phyloP scores from a whole-genome alignment of 2,113 vertebrate genomes.

The Gallinago paraguaiae region DNA sequence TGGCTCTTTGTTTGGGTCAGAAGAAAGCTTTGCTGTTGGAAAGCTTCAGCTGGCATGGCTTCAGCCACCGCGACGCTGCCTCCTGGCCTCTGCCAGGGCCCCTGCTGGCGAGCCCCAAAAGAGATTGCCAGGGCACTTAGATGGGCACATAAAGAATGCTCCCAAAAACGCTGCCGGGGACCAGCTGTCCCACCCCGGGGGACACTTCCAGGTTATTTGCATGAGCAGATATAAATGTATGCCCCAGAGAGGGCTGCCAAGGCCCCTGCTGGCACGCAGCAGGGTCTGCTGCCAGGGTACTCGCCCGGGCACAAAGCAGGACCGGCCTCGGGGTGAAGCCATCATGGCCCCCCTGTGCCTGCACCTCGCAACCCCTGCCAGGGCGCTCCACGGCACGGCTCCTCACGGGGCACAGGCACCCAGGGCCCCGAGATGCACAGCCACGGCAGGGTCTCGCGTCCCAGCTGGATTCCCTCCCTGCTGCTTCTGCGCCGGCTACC shows the following conservation, averaged over 20 bases:
- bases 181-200: conserved; percentile 9
- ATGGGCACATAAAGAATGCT: conserved; percentile 6
- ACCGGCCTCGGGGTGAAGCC: not conserved
- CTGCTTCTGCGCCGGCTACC: not conserved
- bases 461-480: not conserved
- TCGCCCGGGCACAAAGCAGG: not conserved
- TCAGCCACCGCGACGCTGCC: not conserved
- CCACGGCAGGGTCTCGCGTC: not conserved
- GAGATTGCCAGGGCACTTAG: conserved; percentile 18
- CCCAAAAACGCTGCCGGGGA: not conserved
- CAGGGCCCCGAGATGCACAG: not conserved
- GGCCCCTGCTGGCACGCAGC: not conserved
- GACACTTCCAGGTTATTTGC: conserved; percentile 30
- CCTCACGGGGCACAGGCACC: not conserved
- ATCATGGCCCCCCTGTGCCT: accelerated
- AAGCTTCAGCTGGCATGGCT: conserved; percentile 7
- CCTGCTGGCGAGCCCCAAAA: conserved; percentile 33
- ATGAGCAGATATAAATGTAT: conserved; percentile 3
- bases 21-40: conserved; percentile 26
- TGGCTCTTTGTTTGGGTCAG: not conserved
- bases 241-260: not conserved
- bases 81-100: not conserved
- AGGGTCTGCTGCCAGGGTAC: not conserved
- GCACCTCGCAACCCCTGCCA: not conserved
- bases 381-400: not conserved